Conservation (phyloP, 92 coral and sea anemone species). For the Epizoanthus scotinus region DNA sequence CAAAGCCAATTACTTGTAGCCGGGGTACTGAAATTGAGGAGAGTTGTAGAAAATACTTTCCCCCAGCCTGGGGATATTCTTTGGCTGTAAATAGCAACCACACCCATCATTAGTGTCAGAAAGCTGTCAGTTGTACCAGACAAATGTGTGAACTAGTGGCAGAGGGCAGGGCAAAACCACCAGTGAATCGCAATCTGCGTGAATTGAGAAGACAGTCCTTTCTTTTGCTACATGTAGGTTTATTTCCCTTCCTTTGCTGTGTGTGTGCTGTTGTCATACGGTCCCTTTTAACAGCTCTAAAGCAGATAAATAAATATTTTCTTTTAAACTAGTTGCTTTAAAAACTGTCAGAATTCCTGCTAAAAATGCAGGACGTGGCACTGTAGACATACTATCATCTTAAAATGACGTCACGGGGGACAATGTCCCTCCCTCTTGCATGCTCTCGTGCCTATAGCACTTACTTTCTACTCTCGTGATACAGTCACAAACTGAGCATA, state of each 20-base stretch:
- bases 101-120: slow-evolving; percentile 19
- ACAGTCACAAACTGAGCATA: too few relatives aligned
- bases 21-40: slow-evolving; percentile 20
- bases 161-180: slow-evolving; percentile 23
- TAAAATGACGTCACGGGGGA: too few relatives aligned
- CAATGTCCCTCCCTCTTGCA: too few relatives aligned
- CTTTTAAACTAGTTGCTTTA: slow-evolving; percentile 1
- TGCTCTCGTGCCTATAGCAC: too few relatives aligned
- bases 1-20: slow-evolving; percentile 23
- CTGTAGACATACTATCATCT: too few relatives aligned
- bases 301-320: not conserved
- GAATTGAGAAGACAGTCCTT: slow-evolving; percentile 23
- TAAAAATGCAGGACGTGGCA: slow-evolving; percentile 16
- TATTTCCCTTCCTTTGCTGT: slow-evolving; percentile 19
- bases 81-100: slow-evolving; percentile 18
- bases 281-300: slow-evolving; percentile 19
- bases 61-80: slow-evolving; percentile 14
- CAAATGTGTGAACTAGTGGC: slow-evolving; percentile 14
- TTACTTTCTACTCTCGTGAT: too few relatives aligned
- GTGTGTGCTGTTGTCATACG: slow-evolving; percentile 14
- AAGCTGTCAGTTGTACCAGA: slow-evolving; percentile 14
- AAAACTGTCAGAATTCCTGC: slow-evolving; percentile 18
- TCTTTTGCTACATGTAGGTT: slow-evolving; percentile 19
- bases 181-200: slow-evolving; percentile 24
- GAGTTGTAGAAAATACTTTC: slow-evolving; percentile 11